phyloP scores from a whole-genome alignment of 2,888 invertebrate genomes.

The Galeruca laticollis region DNA sequence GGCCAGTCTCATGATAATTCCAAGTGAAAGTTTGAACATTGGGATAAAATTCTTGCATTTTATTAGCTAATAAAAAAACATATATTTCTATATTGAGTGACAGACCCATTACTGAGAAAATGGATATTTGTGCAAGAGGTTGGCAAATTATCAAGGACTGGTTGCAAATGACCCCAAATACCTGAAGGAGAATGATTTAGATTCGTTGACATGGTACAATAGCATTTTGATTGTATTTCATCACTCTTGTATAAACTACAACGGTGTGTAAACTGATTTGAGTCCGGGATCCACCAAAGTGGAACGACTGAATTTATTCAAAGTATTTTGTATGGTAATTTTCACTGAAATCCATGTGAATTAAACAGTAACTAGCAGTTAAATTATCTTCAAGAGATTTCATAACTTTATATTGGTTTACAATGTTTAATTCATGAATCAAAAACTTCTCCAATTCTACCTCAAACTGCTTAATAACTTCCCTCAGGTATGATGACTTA shows the following conservation, averaged over 20 bases:
- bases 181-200: constrained; percentile 49
- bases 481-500: neutral
- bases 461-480: constrained; percentile 1
- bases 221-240: constrained; percentile 30
- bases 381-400: constrained; percentile 25
- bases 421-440: constrained; percentile 28
- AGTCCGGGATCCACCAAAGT: constrained; percentile 54
- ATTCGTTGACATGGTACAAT: constrained; percentile 56
- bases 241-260: constrained; percentile 52
- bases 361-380: constrained; percentile 43
- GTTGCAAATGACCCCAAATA: constrained; percentile 50
- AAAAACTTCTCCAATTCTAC: constrained; percentile 9
- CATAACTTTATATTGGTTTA: constrained; percentile 19
- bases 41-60: constrained; percentile 50
- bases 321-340: constrained; percentile 53
- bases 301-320: constrained; percentile 60
- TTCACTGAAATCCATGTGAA: constrained; percentile 60
- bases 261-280: constrained; percentile 61
- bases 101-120: constrained; percentile 59
- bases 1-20: constrained; percentile 56
- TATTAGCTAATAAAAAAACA: constrained; percentile 47
- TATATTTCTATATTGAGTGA: constrained; percentile 30
- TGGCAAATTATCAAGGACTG: constrained; percentile 49
- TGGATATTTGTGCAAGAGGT: constrained; percentile 52
- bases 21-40: constrained; percentile 50